Evolutionary conservation across 2,113 vertebrate genomes (phyloP).

Genomic region (Chloropsis hardwickii): DNA sequence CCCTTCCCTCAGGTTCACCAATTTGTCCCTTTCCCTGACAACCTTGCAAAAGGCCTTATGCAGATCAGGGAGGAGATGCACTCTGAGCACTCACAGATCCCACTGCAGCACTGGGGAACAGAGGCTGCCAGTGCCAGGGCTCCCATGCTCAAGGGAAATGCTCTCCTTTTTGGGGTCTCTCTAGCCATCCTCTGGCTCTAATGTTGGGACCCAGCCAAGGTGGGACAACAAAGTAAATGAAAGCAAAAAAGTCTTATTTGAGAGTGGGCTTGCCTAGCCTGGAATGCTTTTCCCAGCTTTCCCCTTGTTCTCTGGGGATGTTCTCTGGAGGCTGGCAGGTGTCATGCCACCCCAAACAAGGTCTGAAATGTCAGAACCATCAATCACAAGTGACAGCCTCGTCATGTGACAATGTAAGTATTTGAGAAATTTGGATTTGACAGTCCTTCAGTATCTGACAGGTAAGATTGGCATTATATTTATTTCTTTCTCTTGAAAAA

Average conservation of each 20-base stretch:
- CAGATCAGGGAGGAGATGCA: background rate
- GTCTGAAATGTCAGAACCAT: background rate
- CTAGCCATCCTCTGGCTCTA: background rate
- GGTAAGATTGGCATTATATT: background rate
- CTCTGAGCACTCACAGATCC: background rate
- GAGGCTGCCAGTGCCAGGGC: rapidly evolving
- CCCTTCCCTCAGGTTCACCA: background rate
- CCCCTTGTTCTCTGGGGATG: background rate
- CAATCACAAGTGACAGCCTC: background rate
- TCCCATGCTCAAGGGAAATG: background rate
- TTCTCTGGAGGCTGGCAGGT: background rate
- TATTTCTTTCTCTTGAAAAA: background rate
- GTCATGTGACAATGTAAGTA: background rate
- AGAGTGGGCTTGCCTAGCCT: background rate
- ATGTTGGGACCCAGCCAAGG: background rate
- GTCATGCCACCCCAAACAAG: background rate
- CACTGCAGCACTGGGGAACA: background rate
- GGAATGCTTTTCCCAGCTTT: background rate
- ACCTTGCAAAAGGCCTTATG: background rate
- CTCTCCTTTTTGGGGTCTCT: background rate
- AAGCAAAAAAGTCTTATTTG: background rate
- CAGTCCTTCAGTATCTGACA: background rate
- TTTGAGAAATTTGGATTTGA: background rate
- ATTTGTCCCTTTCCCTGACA: background rate
- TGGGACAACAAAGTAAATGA: background rate